Evolutionary conservation across 1,140 invertebrate genomes (phyloP).

Genomic region (Episyrphus balteatus): DNA sequence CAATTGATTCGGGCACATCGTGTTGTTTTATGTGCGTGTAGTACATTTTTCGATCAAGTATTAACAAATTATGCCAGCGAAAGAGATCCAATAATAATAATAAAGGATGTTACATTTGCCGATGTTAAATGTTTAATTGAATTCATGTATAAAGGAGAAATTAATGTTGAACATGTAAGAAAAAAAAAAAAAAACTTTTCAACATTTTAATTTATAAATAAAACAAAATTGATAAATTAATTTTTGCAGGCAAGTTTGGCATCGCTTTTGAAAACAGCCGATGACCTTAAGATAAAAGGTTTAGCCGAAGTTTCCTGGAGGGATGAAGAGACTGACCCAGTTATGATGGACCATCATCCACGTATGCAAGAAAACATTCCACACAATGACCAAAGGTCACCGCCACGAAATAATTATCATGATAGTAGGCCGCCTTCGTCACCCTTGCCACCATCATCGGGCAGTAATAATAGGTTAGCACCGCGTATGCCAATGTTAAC

Average conservation of each 20-base stretch:
- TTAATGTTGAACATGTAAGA: conserved; percentile 77
- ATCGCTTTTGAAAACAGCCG: conserved; percentile 78
- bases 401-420: background rate
- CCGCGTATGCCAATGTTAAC: conserved; percentile 11
- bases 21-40: conserved; percentile 67
- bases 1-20: conserved; percentile 80
- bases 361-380: conserved; percentile 38
- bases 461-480: background rate
- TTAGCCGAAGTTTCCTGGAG: conserved; percentile 78
- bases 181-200: background rate
- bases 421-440: conserved; percentile 5
- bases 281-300: conserved; percentile 83
- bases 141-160: conserved; percentile 94
- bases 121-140: conserved; percentile 79
- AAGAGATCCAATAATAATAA: conserved; percentile 72
- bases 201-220: background rate
- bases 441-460: conserved; percentile 8
- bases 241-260: conserved; percentile 62
- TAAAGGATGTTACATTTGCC: conserved; percentile 73
- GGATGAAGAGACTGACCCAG: conserved; percentile 40
- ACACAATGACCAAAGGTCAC: conserved; percentile 15
- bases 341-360: conserved; percentile 33
- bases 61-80: conserved; percentile 75
- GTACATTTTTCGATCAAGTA: conserved; percentile 78
- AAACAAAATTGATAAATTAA: conserved; percentile 4